Evolutionary conservation across 1,140 invertebrate genomes (phyloP).

Genomic region (Hycleus phaleratus): DNA sequence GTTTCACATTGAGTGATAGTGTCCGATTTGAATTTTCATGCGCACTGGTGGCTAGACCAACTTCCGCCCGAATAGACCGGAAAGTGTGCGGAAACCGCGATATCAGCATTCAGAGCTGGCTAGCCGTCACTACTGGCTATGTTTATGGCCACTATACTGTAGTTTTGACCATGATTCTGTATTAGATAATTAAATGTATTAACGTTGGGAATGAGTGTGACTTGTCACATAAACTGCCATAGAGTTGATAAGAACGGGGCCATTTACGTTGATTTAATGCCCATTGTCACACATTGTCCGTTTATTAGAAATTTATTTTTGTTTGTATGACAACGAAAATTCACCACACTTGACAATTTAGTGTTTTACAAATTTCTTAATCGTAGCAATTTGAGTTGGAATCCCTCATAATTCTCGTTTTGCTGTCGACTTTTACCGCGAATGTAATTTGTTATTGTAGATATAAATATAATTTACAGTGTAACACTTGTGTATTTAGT

Average conservation of each 20-base stretch:
- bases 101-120: slow-evolving; percentile 4
- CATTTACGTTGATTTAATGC: slow-evolving; percentile 9
- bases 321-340: no score
- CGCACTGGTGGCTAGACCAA: slow-evolving; percentile 9
- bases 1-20: slow-evolving; percentile 6
- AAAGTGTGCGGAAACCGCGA: slow-evolving; percentile 14
- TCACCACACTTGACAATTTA: no score
- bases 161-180: not conserved
- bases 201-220: slow-evolving; percentile 11
- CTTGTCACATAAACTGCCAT: slow-evolving; percentile 6
- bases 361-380: no score
- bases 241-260: not conserved
- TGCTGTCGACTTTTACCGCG: no score
- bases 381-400: no score
- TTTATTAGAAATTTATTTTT: no score
- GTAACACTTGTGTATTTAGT: no score
- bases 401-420: no score
- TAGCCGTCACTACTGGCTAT: not conserved
- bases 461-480: no score
- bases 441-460: no score
- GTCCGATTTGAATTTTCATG: slow-evolving; percentile 16
- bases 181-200: slow-evolving; percentile 16
- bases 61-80: slow-evolving; percentile 8
- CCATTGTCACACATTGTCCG: slow-evolving; percentile 8
- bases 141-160: not conserved